Conservation (phyloP, 1,140 invertebrate genomes). For the Drosophila littoralis region DNA sequence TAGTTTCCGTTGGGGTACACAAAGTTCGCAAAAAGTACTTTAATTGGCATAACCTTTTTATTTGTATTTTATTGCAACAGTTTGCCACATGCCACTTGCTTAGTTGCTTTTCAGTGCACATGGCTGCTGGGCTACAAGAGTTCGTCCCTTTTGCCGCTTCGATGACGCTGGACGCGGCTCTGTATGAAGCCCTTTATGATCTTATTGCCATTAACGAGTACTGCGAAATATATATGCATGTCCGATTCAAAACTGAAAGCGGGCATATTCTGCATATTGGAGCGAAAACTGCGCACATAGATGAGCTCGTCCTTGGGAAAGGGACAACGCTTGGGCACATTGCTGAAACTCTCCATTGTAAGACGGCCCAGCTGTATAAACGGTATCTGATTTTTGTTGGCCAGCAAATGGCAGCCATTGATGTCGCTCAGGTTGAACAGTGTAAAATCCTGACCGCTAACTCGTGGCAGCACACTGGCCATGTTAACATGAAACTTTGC, state of each 20-base stretch:
- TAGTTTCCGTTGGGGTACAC: background rate
- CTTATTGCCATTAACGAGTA: slow-evolving; percentile 57
- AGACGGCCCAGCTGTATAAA: background rate
- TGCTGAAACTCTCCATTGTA: background rate
- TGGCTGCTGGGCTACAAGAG: slow-evolving; percentile 10
- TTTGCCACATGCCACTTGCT: slow-evolving; percentile 55
- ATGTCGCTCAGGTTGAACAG: too few relatives aligned
- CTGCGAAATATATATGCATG: slow-evolving; percentile 53
- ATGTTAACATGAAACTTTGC: slow-evolving; percentile 52
- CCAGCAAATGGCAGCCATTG: too few relatives aligned
- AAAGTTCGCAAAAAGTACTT: slow-evolving; percentile 24
- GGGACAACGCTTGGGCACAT: slow-evolving; percentile 45
- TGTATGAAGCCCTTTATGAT: slow-evolving; percentile 51
- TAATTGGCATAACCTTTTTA: slow-evolving; percentile 47
- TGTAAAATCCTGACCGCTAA: too few relatives aligned
- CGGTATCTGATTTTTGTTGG: background rate
- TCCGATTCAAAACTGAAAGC: slow-evolving; percentile 58
- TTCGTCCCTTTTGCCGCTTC: slow-evolving; percentile 21
- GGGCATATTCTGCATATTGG: slow-evolving; percentile 60
- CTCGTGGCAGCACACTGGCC: slow-evolving; percentile 34
- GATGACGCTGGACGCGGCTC: slow-evolving; percentile 35
- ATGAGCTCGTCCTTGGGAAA: slow-evolving; percentile 42
- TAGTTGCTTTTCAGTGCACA: slow-evolving; percentile 27
- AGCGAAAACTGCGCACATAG: slow-evolving; percentile 12
- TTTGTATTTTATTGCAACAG: slow-evolving; percentile 56